Conservation (phyloP, 2,113 vertebrate genomes). For the Barnardius zonarius region DNA sequence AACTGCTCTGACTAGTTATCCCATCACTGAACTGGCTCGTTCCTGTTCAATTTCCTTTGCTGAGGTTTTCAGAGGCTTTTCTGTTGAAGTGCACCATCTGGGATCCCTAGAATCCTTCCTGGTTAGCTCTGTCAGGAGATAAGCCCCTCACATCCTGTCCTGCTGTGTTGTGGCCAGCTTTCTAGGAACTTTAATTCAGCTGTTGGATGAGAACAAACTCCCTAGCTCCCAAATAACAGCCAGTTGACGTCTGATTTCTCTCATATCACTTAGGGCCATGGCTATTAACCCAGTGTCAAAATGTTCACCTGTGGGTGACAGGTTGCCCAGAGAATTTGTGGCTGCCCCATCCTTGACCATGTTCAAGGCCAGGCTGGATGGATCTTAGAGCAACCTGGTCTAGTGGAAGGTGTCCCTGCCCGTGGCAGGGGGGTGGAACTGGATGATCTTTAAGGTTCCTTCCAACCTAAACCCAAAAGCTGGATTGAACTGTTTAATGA, state of each 20-base stretch:
- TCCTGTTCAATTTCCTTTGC: neutral
- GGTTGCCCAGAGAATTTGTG: neutral
- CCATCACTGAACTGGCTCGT: neutral
- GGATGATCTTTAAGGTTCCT: neutral
- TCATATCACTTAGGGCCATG: fast-evolving
- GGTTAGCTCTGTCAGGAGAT: neutral
- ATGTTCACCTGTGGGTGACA: neutral
- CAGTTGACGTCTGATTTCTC: neutral
- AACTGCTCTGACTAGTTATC: neutral
- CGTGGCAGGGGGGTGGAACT: neutral
- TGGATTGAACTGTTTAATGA: neutral
- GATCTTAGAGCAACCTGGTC: neutral
- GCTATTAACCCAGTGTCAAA: neutral
- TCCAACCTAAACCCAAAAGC: neutral
- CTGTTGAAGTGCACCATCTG: constrained; percentile 24
- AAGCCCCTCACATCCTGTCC: neutral
- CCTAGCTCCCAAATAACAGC: neutral
- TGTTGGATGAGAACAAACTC: neutral
- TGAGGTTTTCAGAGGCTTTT: neutral
- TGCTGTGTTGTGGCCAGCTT: neutral
- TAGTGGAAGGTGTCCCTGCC: neutral
- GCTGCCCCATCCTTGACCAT: neutral
- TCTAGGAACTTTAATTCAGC: constrained; percentile 14
- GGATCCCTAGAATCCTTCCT: constrained; percentile 23
- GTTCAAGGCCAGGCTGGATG: neutral